Percentiles rank a stretch among this genome's conserved stretches.
phyloP scores from a whole-genome alignment of 2,113 vertebrate genomes.

The Crocuta crocuta region DNA sequence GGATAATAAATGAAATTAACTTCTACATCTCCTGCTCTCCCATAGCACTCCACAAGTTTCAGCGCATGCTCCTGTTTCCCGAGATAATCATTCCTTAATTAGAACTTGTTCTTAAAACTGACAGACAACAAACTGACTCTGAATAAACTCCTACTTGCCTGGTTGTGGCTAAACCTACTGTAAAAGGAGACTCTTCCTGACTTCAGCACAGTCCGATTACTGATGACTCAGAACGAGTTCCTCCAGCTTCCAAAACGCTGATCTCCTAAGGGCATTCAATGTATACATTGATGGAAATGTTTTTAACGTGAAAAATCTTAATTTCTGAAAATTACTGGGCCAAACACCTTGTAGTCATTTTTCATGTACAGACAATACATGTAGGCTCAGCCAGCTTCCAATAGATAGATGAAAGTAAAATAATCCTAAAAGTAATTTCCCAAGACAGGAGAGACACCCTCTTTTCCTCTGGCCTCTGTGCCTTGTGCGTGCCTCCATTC shows the following conservation, averaged over 20 bases:
- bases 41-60: rapidly evolving
- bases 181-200: neutral
- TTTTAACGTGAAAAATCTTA: neutral
- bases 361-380: neutral
- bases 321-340: neutral
- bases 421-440: neutral
- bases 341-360: neutral
- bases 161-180: neutral
- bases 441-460: rapidly evolving
- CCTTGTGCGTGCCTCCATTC: neutral
- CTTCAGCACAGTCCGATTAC: neutral
- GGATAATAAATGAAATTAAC: neutral
- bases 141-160: neutral
- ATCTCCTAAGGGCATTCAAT: rapidly evolving
- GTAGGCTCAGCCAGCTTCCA: neutral
- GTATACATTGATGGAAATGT: neutral
- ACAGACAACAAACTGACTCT: neutral
- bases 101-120: neutral
- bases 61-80: neutral
- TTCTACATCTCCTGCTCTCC: neutral
- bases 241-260: neutral
- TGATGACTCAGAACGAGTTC: neutral
- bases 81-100: neutral
- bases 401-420: neutral
- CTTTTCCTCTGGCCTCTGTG: too few species aligned